phyloP scores from a whole-genome alignment of 1,140 invertebrate species.

The Acarapis woodi region DNA sequence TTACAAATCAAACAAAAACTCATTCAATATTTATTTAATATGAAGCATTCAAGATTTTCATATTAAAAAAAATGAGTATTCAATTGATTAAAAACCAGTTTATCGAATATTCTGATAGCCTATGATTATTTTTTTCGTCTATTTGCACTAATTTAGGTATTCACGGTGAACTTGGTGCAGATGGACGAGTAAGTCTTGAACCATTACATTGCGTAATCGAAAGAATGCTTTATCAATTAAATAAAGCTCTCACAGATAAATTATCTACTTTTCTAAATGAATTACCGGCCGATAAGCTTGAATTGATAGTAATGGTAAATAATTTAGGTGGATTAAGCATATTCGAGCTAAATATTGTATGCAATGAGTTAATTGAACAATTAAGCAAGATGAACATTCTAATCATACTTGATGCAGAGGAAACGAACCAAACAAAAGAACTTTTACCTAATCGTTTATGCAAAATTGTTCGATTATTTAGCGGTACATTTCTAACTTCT shows the following conservation, averaged over 20 bases:
- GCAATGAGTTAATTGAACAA: conserved; percentile 31
- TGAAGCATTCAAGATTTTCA: too few relatives aligned
- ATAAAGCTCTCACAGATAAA: conserved; percentile 19
- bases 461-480: conserved; percentile 28
- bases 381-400: conserved; percentile 21
- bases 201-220: conserved; percentile 19
- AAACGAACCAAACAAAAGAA: too few relatives aligned
- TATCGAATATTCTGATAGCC: too few relatives aligned
- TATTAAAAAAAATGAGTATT: too few relatives aligned
- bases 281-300: conserved; percentile 22
- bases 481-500: conserved; percentile 42
- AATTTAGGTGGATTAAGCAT: conserved; percentile 46
- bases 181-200: conserved; percentile 28
- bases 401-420: too few relatives aligned
- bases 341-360: conserved; percentile 42
- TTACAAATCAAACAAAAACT: too few relatives aligned
- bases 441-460: too few relatives aligned
- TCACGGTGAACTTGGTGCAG: conserved; percentile 63
- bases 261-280: too few relatives aligned
- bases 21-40: too few relatives aligned
- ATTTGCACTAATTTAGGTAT: too few relatives aligned
- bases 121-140: too few relatives aligned
- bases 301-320: conserved; percentile 37
- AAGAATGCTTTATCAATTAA: conserved; percentile 23
- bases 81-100: too few relatives aligned